Conservation (phyloP, 2,113 vertebrate species). For the Arenaria interpres region DNA sequence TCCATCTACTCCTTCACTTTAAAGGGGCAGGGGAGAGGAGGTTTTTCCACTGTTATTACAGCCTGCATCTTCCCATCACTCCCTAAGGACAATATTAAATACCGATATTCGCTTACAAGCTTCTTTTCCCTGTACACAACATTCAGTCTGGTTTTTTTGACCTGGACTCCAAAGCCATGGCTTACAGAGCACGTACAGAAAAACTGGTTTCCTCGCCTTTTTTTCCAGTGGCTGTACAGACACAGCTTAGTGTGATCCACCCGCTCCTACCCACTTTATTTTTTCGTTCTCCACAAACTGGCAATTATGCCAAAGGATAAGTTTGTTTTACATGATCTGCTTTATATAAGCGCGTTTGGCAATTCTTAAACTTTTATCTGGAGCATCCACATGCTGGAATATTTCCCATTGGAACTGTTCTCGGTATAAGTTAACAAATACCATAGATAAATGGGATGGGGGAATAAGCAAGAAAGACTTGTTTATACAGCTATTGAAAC, state of each 20-base stretch:
- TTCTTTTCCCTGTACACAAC: background rate
- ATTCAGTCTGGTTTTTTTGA: background rate
- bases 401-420: slow-evolving; percentile 32
- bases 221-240: background rate
- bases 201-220: background rate
- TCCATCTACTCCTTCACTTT: background rate
- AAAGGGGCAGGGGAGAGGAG: background rate
- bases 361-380: slow-evolving; percentile 48
- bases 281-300: background rate
- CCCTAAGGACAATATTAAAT: background rate
- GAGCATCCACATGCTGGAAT: slow-evolving; percentile 38
- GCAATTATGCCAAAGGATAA: background rate
- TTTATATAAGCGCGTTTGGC: slow-evolving; percentile 29
- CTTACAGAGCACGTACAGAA: background rate
- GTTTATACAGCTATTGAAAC: slow-evolving; percentile 18
- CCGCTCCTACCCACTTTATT: background rate
- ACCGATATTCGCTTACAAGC: fast-evolving
- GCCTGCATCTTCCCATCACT: background rate
- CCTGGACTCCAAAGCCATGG: background rate
- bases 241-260: background rate
- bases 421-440: background rate
- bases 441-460: slow-evolving; percentile 1
- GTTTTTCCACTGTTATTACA: background rate
- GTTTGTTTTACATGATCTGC: background rate
- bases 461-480: slow-evolving; percentile 42